Conservation (phyloP, 2,797 vertebrate genomes). For the Ceyx erithaca region DNA sequence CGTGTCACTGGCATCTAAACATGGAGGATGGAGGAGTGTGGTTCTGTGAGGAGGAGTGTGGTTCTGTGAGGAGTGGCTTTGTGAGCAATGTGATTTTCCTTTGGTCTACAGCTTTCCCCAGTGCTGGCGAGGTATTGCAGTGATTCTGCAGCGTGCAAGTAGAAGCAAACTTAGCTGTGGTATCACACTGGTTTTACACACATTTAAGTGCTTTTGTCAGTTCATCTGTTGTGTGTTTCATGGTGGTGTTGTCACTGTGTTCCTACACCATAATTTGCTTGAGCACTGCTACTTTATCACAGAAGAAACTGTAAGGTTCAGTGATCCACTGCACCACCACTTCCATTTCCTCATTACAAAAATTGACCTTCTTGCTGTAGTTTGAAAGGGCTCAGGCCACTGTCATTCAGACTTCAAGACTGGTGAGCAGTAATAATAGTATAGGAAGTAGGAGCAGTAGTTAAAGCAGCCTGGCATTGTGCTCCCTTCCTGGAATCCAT, state of each 20-base stretch:
- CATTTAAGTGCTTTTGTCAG: conserved; percentile 58
- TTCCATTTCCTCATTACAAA: conserved; percentile 85
- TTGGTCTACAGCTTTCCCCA: background rate
- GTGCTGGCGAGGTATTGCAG: background rate
- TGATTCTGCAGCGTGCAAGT: conserved; percentile 24
- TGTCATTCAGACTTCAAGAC: conserved; percentile 82
- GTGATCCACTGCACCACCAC: conserved; percentile 73
- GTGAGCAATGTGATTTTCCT: background rate
- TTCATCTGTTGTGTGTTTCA: conserved; percentile 53
- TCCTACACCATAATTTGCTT: conserved; percentile 77
- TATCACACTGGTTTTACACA: conserved; percentile 52
- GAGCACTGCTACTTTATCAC: conserved; percentile 65
- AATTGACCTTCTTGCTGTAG: conserved; percentile 82
- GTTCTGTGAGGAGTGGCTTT: background rate
- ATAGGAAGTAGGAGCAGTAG: conserved; percentile 73
- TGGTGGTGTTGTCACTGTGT: conserved; percentile 72
- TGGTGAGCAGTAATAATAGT: conserved; percentile 80
- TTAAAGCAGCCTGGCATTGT: conserved; percentile 65
- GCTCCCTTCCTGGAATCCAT: conserved; percentile 76
- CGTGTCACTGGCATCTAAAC: background rate
- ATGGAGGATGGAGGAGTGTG: background rate
- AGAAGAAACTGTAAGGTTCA: conserved; percentile 79
- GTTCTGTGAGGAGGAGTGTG: too few species aligned
- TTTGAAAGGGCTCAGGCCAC: conserved; percentile 84
- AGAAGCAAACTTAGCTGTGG: conserved; percentile 14